Evolutionary conservation across 1,140 invertebrate species (phyloP), one percentile per base, ranked within the genome.

Genomic region (Aphelenchoides besseyi): DNA sequence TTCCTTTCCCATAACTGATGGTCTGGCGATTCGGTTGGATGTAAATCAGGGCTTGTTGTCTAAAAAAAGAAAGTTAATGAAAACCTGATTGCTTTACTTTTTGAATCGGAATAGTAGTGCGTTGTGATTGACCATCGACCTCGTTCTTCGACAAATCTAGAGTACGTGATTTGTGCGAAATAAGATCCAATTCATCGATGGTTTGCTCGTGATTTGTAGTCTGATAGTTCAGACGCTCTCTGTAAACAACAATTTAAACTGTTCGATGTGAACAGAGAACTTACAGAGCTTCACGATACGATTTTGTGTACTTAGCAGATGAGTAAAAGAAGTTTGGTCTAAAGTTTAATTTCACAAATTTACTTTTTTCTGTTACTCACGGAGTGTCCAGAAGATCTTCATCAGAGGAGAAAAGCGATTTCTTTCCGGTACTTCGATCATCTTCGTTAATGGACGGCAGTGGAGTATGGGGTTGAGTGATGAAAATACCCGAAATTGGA

Each of bases 251-350:
- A 54, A 73, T 23, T 37, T 54, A 1, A 26, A 71, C 30, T 23
- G 23, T 33, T 66, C 30, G 23, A 2, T n/a, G 3, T 18, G 2
- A 2, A 5, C 18, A 48, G 37, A 37, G 1, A 16, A 26, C 16
- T 1, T 54, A 37, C 69, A 35, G 18, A 18, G 33, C 41, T n/a
- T 36, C 69, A 0, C 29, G 8, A 18, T 72, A 33, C 23, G 23
- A 12, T 37, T 78, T 78, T 79, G 48, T 32, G 55, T 68, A 63
- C 74, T 78, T 72, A 30, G 74, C 76, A 2, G 77, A 79, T 16
- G 75, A 78, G 37, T 75, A 75, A 70, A 68, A 73, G 59, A 75
- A 75, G 30, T 75, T 75, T 9, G 74, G 74, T n/a, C n/a, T n/a
- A n/a, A n/a, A n/a, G n/a, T n/a, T n/a, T n/a, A n/a, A n/a, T n/a